Conservation (phyloP, 2,797 vertebrate species). For the Coranthus polyacanthus region DNA sequence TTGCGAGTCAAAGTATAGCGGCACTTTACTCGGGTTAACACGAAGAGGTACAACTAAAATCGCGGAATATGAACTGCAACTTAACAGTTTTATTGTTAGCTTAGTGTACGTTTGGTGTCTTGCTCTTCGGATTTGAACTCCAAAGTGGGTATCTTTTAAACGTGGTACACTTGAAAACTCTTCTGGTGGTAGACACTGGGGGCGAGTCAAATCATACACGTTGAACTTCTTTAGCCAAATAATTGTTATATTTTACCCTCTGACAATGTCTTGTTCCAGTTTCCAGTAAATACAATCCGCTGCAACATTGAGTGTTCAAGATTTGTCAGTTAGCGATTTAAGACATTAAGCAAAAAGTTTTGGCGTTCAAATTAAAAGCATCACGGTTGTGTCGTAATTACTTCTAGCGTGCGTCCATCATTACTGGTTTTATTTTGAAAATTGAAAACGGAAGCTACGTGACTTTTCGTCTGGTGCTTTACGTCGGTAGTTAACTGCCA, state of each 20-base stretch:
- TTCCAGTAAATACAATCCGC: slow-evolving; percentile 42
- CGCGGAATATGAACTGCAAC: not conserved
- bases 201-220: not conserved
- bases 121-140: slow-evolving; percentile 2
- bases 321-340: not conserved
- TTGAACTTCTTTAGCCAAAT: not conserved
- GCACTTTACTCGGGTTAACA: not conserved
- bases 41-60: not conserved
- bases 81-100: not conserved
- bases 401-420: accelerated
- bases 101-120: not conserved
- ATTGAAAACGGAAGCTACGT: accelerated
- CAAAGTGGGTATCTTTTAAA: not conserved
- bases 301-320: slow-evolving; percentile 64
- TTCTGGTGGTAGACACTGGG: too few relatives aligned
- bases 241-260: slow-evolving; percentile 25
- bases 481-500: slow-evolving; percentile 84
- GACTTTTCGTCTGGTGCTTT: not conserved
- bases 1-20: slow-evolving; percentile 1
- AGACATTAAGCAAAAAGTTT: not conserved
- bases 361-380: slow-evolving; percentile 61
- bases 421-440: slow-evolving; percentile 56
- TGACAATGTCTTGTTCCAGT: slow-evolving; percentile 17
- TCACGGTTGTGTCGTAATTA: accelerated
- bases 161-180: not conserved